These are phyloP conservation scores for Holacanthus passer DNA, from an alignment of 2,113 vertebrate genomes.

Conservation along the genomic window DNA sequence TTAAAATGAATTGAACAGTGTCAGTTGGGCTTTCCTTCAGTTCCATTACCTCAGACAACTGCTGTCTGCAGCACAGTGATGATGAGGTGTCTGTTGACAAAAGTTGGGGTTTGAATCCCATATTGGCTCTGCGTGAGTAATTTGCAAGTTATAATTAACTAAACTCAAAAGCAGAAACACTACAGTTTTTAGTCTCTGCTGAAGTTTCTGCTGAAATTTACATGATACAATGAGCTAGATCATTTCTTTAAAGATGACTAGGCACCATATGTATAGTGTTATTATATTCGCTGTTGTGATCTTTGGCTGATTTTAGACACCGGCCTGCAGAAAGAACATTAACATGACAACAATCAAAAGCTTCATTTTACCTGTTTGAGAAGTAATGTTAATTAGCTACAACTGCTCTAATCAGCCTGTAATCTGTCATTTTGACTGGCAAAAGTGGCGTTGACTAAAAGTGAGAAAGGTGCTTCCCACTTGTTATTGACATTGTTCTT, in stretches of 20 bases:
- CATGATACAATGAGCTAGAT: too few species aligned
- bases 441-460: background rate
- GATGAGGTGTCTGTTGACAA: background rate
- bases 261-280: too few species aligned
- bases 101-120: background rate
- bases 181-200: background rate
- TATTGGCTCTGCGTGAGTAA: background rate
- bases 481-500: background rate
- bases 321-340: too few species aligned
- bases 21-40: background rate
- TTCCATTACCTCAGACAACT: background rate
- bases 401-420: background rate
- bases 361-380: background rate
- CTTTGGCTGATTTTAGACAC: too few species aligned
- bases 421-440: background rate
- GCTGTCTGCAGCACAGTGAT: background rate
- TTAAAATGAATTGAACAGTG: background rate
- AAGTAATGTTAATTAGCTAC: background rate
- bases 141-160: background rate
- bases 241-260: too few species aligned
- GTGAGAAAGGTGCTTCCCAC: background rate
- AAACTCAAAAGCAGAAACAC: too few species aligned
- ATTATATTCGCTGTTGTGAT: too few species aligned
- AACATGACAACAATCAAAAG: background rate
- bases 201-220: too few species aligned